Evolutionary conservation across 2,797 vertebrate genomes (phyloP), one percentile per base, ranked within the genome.

Genomic region (Syngnathus acus): DNA sequence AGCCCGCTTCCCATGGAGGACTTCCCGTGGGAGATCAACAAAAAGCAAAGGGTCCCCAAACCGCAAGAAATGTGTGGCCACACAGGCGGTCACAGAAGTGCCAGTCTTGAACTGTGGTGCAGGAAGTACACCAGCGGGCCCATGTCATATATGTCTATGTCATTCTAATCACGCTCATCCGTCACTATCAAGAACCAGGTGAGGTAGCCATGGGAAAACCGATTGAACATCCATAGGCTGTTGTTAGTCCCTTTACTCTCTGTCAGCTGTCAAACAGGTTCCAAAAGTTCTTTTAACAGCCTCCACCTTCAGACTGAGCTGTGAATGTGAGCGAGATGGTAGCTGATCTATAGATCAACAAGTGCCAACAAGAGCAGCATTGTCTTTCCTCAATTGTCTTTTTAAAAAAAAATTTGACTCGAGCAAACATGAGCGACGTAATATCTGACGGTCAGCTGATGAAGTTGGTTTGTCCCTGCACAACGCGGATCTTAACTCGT

Each of bases 61-160:
- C 89, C 85, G 69, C 58, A 80, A 64, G 86, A 89, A 67, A 69
- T 79, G 62, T 74, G 81, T 37, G 88, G 88, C 66, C 90, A 90
- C 73, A 88, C 84, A 40, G 86, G 88, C 59, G 91, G 91, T 63
- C 91, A 91, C 77, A 86, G 91, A 78, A 93, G 91, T 10, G 86
- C 91, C 64, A 93, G 92, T 82, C 85, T 93, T 70, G 92, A 93
- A 85, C 88, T 93, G 65, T 93, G 92, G 92, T 91, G 90, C 83
- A 89, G 92, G 73, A 93, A 92, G 79, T 93, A 93, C 88, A 92
- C 89, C 77, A 92, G 92, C 80, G 91, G 91, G 76, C 92, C 91
- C 84, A 92, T 93, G 92, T 92, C 92, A 84, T 93, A 92, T 75
- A 80, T 93, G 86, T 93, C 92, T 72, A 88, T 93, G 86, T 93